Evolutionary conservation across 1,140 invertebrate genomes (phyloP), one percentile per base, ranked within the genome.

Genomic region (Drosophila willistoni): DNA sequence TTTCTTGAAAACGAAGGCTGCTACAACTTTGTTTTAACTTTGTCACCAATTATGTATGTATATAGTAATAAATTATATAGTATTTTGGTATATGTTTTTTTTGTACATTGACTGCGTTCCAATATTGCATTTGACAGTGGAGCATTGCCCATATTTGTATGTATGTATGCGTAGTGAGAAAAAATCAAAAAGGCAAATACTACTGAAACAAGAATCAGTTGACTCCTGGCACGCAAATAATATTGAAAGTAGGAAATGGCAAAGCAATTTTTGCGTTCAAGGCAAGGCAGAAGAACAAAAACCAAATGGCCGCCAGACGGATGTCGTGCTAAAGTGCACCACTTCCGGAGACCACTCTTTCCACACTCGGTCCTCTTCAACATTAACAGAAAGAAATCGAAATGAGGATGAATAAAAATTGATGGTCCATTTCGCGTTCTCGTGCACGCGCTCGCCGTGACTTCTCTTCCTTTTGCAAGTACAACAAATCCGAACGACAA

Each of bases 161-260:
- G 3, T 25, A 25, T 3, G 2, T 25, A 25, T 25, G 33, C 67
- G 60, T 68, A 79, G 79, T 71, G 69, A 64, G 66, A 56, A 60
- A 51, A 72, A 80, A 71, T 85, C 69, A 60, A 57, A 69, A 69
- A 33, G 62, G 63, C 71, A 74, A 79, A 47, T 64, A 64, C 71
- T 44, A 29, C 29, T 29, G 29, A 5, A 14, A 17, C 2, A 2
- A 17, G 14, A 44, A 44, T 44, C n/a, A 57, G 55, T 55, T 47
- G 61, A 82, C 77, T 82, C 64, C 34, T 36, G 34, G 34, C 68
- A 77, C 29, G 59, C 69, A 81, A 68, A 71, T 77, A 68, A 71
- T 77, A 77, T 63, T 65, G 68, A 42, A 55, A 56, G 39, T 47
- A 70, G 67, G 65, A 71, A 66, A 64, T 64, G 47, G 65, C 47